These are phyloP conservation scores for Dicentrarchus labrax DNA, from an alignment of 2,113 vertebrate genomes.

Conservation along the genomic window DNA sequence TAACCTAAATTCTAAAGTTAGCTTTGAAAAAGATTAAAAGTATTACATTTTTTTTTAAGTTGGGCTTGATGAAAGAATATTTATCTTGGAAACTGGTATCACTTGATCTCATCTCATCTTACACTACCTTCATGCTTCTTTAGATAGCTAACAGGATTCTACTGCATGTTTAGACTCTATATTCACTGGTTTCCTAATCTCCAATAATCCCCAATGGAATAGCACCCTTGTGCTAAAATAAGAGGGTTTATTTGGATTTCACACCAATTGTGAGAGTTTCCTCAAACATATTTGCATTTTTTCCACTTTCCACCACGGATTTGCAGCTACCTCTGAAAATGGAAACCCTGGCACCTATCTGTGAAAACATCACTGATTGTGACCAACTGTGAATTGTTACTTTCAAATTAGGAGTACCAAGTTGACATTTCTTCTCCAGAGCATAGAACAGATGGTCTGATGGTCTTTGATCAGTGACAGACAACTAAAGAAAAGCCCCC, in stretches of 20 bases:
- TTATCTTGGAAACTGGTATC: conserved; percentile 64
- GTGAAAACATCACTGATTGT: conserved; percentile 13
- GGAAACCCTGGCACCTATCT: conserved; percentile 24
- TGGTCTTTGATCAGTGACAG: not conserved
- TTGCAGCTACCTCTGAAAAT: conserved; percentile 41
- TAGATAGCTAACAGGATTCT: conserved; percentile 71
- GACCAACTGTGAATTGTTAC: conserved; percentile 20
- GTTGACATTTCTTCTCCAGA: not conserved
- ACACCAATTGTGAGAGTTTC: conserved; percentile 56
- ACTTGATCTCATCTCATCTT: conserved; percentile 69
- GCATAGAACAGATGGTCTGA: conserved; percentile 9
- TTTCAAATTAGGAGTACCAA: conserved; percentile 33
- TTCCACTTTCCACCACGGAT: not conserved
- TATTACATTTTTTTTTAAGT: conserved; percentile 6
- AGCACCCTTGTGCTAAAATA: conserved; percentile 55
- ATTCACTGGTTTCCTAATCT: conserved; percentile 72
- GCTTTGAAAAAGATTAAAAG: conserved; percentile 50
- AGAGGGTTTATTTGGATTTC: conserved; percentile 64
- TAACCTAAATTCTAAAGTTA: conserved; percentile 62
- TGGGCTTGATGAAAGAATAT: conserved; percentile 51
- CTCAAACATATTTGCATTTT: conserved; percentile 29
- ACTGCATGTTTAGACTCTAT: conserved; percentile 50
- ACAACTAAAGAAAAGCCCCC: not conserved
- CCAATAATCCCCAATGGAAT: conserved; percentile 66
- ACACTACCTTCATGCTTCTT: conserved; percentile 63